Evolutionary conservation across 1,140 invertebrate genomes (phyloP), one percentile per base, ranked within the genome.

Genomic region (Varroa destructor): DNA sequence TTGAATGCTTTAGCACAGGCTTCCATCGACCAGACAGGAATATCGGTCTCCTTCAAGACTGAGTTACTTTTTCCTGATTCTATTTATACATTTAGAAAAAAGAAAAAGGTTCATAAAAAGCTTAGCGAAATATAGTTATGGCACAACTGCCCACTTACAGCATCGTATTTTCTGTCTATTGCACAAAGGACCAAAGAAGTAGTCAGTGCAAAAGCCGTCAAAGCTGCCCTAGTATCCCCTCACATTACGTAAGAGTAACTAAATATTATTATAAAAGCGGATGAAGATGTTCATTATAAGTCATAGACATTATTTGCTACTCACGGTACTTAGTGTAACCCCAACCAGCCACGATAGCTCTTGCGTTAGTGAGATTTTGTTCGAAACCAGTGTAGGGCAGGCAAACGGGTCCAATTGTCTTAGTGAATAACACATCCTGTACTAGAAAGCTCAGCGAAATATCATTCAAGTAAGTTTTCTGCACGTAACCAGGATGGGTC

Each of bases 311-410:
- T 37, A 12, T 12, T 14, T 36, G 2, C 2, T 37, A 37, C 36
- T 25, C 6, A 10, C 78, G 75, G 73, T 78, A 79, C 46, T 73
- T 46, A 6, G 83, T 77, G 12, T 84, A 81, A 67, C 89, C 89
- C 89, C 89, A 91, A 12, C 89, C 89, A 43, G 86, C 86, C 1
- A 90, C 83, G 74, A 87, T 85, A 0, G 86, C 86, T 72, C 74
- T 64, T 76, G 80, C 64, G 79, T 80, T 25, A 79, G 77, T 78
- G 40, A 78, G 80, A 0, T 79, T 76, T 70, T 82, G 78, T 6
- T 86, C 75, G 36, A 83, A 79, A 0, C 79, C 74, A n/a, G 80
- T 76, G 6, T 80, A 74, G 1, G 89, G 89, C 12, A 93, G 80
- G 79, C 90, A 93, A 72, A 91, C 86, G 0, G 89, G 89, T 77